A percentile compares a stretch with the other conserved stretches of the same genome.
Conservation (phyloP, 2,888 invertebrate genomes). For the Drosophila affinis region DNA sequence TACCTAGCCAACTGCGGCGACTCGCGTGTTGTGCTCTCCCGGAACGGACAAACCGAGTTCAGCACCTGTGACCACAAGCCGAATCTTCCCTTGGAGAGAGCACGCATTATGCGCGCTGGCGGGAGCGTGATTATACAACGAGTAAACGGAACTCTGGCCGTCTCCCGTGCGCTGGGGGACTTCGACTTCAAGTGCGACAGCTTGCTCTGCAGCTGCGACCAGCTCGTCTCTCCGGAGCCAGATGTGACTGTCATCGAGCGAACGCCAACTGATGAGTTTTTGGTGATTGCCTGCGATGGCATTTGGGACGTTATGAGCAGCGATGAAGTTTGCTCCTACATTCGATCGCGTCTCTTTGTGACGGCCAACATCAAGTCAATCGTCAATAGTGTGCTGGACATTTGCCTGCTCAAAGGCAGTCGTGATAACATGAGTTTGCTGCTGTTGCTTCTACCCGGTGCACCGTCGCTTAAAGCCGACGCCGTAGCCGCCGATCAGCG, state of each 20-base stretch:
- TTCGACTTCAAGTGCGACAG: constrained; percentile 93
- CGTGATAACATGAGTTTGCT: constrained; percentile 43
- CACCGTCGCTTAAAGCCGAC: constrained; percentile 16
- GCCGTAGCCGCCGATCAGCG: constrained; percentile 8
- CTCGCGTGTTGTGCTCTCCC: constrained; percentile 95
- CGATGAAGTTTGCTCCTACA: constrained; percentile 84
- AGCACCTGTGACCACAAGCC: constrained; percentile 98
- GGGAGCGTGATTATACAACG: constrained; percentile 99
- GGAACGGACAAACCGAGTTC: constrained; percentile 91
- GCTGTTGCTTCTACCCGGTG: constrained; percentile 28
- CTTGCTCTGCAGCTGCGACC: constrained; percentile 94
- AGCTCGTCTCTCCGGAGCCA: constrained; percentile 98
- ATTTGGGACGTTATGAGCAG: constrained; percentile 99
- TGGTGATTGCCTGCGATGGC: constrained; percentile 98
- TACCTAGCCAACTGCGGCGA: constrained; percentile 97
- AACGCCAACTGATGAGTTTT: constrained; percentile 92
- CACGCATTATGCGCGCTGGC: constrained; percentile 96
- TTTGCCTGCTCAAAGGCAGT: constrained; percentile 39
- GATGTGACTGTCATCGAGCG: constrained; percentile 94
- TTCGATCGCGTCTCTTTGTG: constrained; percentile 18
- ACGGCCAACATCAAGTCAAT: constrained; percentile 22
- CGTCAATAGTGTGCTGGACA: constrained; percentile 29
- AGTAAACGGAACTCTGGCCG: constrained; percentile 98
- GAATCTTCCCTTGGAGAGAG: constrained; percentile 92
- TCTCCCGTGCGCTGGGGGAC: constrained; percentile 97